These are phyloP conservation scores for Heliconius sara DNA, from an alignment of 2,888 invertebrate genomes.

Conservation along the genomic window DNA sequence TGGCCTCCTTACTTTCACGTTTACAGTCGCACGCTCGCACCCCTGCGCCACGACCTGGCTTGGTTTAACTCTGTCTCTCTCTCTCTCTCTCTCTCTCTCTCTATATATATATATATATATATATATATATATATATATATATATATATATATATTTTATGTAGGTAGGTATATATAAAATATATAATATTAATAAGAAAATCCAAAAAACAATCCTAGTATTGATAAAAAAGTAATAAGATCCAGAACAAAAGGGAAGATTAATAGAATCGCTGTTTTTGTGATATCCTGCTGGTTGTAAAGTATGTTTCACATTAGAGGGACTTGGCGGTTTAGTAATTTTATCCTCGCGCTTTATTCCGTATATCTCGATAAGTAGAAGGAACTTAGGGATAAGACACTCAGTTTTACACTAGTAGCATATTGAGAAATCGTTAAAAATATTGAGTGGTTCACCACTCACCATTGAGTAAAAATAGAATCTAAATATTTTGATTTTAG, in stretches of 20 bases:
- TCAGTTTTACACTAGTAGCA: background rate
- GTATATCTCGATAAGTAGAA: background rate
- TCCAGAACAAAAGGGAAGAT: constrained; percentile 43
- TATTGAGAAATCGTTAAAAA: too few relatives aligned
- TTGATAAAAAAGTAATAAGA: constrained; percentile 37
- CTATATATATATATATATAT: too few relatives aligned
- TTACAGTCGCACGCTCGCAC: too few relatives aligned
- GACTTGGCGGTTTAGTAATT: background rate
- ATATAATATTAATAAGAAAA: constrained; percentile 20
- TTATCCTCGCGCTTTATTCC: background rate
- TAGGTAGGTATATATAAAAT: background rate
- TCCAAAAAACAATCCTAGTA: constrained; percentile 21
- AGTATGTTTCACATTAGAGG: constrained; percentile 23
- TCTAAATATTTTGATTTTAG: too few relatives aligned
- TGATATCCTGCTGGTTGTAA: constrained; percentile 39
- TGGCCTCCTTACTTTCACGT: too few relatives aligned
- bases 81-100: too few relatives aligned
- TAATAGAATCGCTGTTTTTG: constrained; percentile 41
- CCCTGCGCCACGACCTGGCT: too few relatives aligned
- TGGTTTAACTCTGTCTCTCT: too few relatives aligned
- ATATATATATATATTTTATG: background rate
- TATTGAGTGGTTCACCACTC: too few relatives aligned
- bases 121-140: too few relatives aligned
- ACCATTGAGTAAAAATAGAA: too few relatives aligned
- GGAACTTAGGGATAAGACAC: background rate